A percentile compares a stretch with the other conserved stretches of the same genome.
These are phyloP conservation scores for Phataginus tricuspis DNA, from an alignment of 2,797 vertebrate species.

Conservation along the genomic window DNA sequence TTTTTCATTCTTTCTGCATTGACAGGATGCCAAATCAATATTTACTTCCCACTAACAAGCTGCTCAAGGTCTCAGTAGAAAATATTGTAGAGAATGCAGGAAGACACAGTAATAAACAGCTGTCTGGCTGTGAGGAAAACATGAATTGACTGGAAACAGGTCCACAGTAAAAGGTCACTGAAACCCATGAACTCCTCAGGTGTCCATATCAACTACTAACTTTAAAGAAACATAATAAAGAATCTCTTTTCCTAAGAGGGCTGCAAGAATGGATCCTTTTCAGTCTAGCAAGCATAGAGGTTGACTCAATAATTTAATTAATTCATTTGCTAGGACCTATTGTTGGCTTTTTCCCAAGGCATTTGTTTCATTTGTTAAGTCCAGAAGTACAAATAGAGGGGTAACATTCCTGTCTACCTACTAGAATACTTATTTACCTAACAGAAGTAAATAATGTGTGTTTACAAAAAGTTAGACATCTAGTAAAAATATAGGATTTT, in stretches of 20 bases:
- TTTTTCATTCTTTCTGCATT: slow-evolving; percentile 99
- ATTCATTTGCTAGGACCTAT: slow-evolving; percentile 82
- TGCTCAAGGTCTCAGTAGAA: slow-evolving; percentile 99
- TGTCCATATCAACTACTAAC: slow-evolving; percentile 91
- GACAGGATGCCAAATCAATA: slow-evolving; percentile 99
- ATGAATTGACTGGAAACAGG: slow-evolving; percentile 95
- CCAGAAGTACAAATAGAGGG: slow-evolving; percentile 72
- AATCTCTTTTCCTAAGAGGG: slow-evolving; percentile 85
- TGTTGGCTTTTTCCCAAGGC: slow-evolving; percentile 73
- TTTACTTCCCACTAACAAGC: slow-evolving; percentile 99
- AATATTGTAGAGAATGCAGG: slow-evolving; percentile 93
- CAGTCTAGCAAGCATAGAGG: slow-evolving; percentile 80
- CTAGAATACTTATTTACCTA: slow-evolving; percentile 62
- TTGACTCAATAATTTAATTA: slow-evolving; percentile 88
- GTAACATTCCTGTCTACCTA: slow-evolving; percentile 73
- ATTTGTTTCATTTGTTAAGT: slow-evolving; percentile 80
- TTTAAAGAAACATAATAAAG: slow-evolving; percentile 89
- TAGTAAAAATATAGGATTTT: slow-evolving; percentile 49
- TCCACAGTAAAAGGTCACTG: slow-evolving; percentile 91
- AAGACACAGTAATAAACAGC: slow-evolving; percentile 95
- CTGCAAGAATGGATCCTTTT: slow-evolving; percentile 85
- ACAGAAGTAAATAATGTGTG: slow-evolving; percentile 63
- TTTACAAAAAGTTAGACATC: slow-evolving; percentile 50
- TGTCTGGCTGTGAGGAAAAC: slow-evolving; percentile 99
- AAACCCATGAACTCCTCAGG: slow-evolving; percentile 92